Evolutionary conservation across 2,113 vertebrate genomes (phyloP), one percentile per base, ranked within the genome.

Genomic region (rat (Rattus norvegicus)): DNA sequence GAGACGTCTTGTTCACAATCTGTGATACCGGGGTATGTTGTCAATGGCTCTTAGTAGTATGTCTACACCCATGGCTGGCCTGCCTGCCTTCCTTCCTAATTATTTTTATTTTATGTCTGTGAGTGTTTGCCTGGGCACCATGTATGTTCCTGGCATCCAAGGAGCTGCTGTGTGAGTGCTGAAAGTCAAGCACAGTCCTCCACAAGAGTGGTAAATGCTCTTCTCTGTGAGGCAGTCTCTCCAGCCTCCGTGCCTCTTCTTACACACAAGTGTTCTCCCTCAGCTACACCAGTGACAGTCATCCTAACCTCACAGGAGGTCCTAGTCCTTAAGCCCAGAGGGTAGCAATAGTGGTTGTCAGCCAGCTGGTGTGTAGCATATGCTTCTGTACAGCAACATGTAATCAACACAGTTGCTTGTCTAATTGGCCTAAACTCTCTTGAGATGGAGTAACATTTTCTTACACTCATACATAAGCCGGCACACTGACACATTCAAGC

Each of bases 351-450:
- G 56, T 24, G 36, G 63, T 22, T 9, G 43, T 93, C n/a, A 26
- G 13, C 39, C 14, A 91, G 0, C 65, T 47, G 39, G 10, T 5
- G 72, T 43, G 2, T 20, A 6, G 43, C 30, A 0, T 19, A 28
- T 13, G 9, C 73, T 17, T 69, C 47, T 47, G 52, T 22, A 56
- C 47, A 17, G n/a, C n/a, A 0, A 2, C 14, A 20, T 75, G 86
- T 30, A 22, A 4, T 10, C 2, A 2, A 43, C 20, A 4, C 14
- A 11, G n/a, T 49, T 5, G 2, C 76, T 12, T 33, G 0, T 81
- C 49, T 26, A 14, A 20, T 36, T 72, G 65, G 49, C n/a, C 56
- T n/a, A 28, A 76, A n/a, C 88, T 61, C 87, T 20, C 8, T 65
- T 59, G 12, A 43, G 10, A 49, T 19, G 36, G 4, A 75, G n/a